Conservation (phyloP, 2,113 vertebrate genomes). For the Potamarius usumacintae region DNA sequence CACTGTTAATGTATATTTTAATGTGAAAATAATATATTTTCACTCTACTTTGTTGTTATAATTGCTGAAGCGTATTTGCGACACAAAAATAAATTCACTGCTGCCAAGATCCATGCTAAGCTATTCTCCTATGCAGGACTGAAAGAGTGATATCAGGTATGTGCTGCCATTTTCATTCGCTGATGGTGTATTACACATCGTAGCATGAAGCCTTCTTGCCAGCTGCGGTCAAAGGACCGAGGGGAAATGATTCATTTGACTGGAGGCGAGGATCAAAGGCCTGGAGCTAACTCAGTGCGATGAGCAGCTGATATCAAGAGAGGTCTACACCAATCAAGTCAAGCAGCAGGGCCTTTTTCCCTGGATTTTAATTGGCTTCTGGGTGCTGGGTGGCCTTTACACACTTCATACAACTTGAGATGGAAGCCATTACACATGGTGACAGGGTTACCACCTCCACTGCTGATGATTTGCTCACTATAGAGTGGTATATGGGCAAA, state of each 20-base stretch:
- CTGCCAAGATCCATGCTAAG: background rate
- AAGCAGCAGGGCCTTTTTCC: constrained; percentile 53
- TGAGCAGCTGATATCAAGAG: constrained; percentile 45
- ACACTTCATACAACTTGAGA: constrained; percentile 60
- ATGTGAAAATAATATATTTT: background rate
- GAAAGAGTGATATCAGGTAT: background rate
- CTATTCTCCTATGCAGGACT: background rate
- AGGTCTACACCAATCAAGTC: constrained; percentile 66
- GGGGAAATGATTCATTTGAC: constrained; percentile 70
- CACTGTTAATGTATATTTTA: no score
- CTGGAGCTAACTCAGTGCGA: constrained; percentile 38
- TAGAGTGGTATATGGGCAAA: background rate
- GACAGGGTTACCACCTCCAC: constrained; percentile 49
- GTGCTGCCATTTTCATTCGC: constrained; percentile 53
- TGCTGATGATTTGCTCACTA: constrained; percentile 24
- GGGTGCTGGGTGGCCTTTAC: constrained; percentile 52
- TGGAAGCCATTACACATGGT: constrained; percentile 62
- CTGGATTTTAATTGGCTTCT: constrained; percentile 71
- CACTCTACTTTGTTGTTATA: background rate
- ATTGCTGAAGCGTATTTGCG: background rate
- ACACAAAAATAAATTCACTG: background rate
- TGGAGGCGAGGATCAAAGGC: constrained; percentile 64
- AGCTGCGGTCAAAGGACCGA: constrained; percentile 59
- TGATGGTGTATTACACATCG: constrained; percentile 53
- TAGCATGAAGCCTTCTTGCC: constrained; percentile 63